Evolutionary conservation across 30 jellyfish, hydroid and myxozoan genomes (phyloP).

Genomic region (Chironex yamaguchii): DNA sequence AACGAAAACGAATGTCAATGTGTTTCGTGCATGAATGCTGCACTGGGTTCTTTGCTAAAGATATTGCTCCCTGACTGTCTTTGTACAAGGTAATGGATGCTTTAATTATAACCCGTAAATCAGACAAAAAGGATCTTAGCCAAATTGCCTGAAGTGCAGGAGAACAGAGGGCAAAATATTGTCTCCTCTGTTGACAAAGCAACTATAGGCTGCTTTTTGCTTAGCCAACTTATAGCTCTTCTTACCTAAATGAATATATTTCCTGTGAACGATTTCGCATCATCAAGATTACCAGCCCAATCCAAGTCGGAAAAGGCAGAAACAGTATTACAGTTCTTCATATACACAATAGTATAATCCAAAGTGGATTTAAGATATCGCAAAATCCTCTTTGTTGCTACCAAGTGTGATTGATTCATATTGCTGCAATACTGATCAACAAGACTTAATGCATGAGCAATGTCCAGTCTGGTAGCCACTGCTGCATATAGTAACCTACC

Average conservation of each 20-base stretch:
- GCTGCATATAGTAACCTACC: slow-evolving; percentile 25
- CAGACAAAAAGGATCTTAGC: slow-evolving; percentile 15
- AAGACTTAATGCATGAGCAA: slow-evolving; percentile 32
- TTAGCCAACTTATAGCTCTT: slow-evolving; percentile 30
- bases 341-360: background rate
- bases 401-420: background rate
- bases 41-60: slow-evolving; percentile 17
- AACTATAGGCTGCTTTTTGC: slow-evolving; percentile 9
- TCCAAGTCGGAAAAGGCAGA: slow-evolving; percentile 7
- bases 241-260: slow-evolving; percentile 1
- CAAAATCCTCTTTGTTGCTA: slow-evolving; percentile 32
- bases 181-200: slow-evolving; percentile 23
- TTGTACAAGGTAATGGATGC: background rate
- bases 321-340: background rate
- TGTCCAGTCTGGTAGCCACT: slow-evolving; percentile 36
- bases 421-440: too few relatives aligned
- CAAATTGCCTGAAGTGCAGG: too few relatives aligned
- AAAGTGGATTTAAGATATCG: slow-evolving; percentile 30
- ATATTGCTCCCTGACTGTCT: slow-evolving; percentile 35
- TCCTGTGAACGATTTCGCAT: slow-evolving; percentile 5
- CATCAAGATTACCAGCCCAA: slow-evolving; percentile 45
- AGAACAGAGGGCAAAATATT: too few relatives aligned
- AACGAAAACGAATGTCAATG: slow-evolving; percentile 18
- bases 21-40: slow-evolving; percentile 33
- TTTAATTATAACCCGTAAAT: too few relatives aligned